Base-by-base conservation (phyloP, 30 jellyfish, hydroid and myxozoan species). In the Catostylus mosaicus region DNA sequence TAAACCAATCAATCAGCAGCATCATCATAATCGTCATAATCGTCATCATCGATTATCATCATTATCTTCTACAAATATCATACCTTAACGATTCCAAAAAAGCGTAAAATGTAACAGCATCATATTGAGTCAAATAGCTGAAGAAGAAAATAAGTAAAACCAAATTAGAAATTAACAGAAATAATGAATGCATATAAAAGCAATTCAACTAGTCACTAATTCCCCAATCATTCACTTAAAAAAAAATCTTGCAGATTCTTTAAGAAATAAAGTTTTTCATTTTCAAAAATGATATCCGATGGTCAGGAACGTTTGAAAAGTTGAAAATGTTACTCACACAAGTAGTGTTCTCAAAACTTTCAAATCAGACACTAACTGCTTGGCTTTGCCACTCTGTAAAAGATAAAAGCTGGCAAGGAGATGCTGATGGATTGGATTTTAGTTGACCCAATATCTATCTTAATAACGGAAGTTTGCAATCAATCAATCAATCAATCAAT, bases 111-210 rank as follows among this genome's bases (percentile, higher is more conserved):
- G 99, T 94, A 0, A 94, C 94, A 40, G 97, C 87, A 78, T 94
- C 99, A 79, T 94, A 94, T 65, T 94, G 99, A 1, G 99, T 94
- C 35, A 94, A 77, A 78, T 94, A 84, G 36, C 96, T 87, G 37
- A 37, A 56, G 35, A 56, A 3, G 27, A 24, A 52, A 50, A 50
- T 23, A 50, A n/a, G n/a, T n/a, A n/a, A n/a, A n/a, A n/a, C n/a
- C n/a, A n/a, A n/a, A n/a, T n/a, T n/a, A 24, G n/a, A 27, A 75
- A 16, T 18, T 9, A 48, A 75, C 24, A 75, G 10, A 52, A 24
- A 16, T 75, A 9, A 32, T 23, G 20, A 9, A 46, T 14, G 14
- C 22, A 9, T 10, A 33, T 16, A 40, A n/a, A n/a, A n/a, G n/a
- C n/a, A n/a, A n/a, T n/a, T n/a, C n/a, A n/a, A n/a, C n/a, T n/a